Evolutionary conservation across 2,797 vertebrate genomes (phyloP), one percentile per base, ranked within the genome.

Genomic region (Labroides dimidiatus): DNA sequence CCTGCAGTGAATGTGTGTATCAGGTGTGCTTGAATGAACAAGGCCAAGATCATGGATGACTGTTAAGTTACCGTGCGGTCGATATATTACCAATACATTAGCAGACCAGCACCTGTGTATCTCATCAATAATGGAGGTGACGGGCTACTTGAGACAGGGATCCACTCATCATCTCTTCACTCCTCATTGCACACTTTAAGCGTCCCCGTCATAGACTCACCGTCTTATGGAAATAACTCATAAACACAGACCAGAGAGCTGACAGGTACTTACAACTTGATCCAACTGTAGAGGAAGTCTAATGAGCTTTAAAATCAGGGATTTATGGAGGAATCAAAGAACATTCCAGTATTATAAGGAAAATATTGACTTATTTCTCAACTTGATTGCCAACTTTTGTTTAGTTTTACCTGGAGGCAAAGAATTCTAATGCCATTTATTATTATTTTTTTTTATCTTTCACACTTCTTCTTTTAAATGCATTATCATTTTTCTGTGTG

Each of bases 61-160:
- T 70, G 76, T 82, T 86, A 75, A 82, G 77, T 75, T 72, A 82
- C 65, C 80, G 69, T 59, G 57, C 64, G 57, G 69, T 62, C 76
- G 81, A 86, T 84, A 86, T 84, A 84, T 87, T 81, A 87, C 44
- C 77, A 62, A 82, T 87, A 87, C 86, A 90, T 92, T 91, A 90
- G 78, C 82, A 65, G 80, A 49, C 13, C 54, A 60, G 77, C 70
- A 67, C 16, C 62, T 65, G 15, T 91, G 89, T 87, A 77, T 52
- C 62, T 92, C 78, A 88, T 93, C 54, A 84, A 91, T 89, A 80
- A 91, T 92, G 55, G 41, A 91, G 65, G 55, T 2, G 41, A 66
- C 75, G 67, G 21, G 89, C 72, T 73, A 93, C 83, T 81, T 76
- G 86, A 90, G 88, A 87, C 55, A 68, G 50, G 75, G 66, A 81